Percentiles rank a stretch among this genome's conserved stretches.
Evolutionary conservation across 2,888 invertebrate species (phyloP).

Genomic region (Trisateles emortualis): DNA sequence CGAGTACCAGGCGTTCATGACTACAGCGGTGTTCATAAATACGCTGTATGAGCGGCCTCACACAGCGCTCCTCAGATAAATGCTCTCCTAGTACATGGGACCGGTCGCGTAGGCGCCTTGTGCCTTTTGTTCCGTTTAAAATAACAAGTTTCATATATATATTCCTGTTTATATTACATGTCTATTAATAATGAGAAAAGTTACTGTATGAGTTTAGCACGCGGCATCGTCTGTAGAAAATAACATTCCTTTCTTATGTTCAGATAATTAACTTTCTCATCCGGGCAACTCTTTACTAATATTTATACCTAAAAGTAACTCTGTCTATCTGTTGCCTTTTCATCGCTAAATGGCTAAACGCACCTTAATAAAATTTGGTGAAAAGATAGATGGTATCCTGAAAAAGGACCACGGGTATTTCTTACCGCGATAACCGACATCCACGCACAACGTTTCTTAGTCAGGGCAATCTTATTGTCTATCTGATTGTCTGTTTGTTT

Average conservation of each 20-base stretch:
- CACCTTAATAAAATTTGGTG: too few relatives aligned
- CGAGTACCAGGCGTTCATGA: slow-evolving; percentile 72
- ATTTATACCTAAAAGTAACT: too few relatives aligned
- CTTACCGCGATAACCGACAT: too few relatives aligned
- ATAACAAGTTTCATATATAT: slow-evolving; percentile 45
- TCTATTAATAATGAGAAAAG: slow-evolving; percentile 43
- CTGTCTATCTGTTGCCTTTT: too few relatives aligned
- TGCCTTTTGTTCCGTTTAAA: slow-evolving; percentile 55
- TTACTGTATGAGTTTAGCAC: not conserved
- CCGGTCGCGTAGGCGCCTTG: slow-evolving; percentile 71
- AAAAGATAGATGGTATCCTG: too few relatives aligned
- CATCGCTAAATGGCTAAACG: too few relatives aligned
- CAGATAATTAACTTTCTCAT: too few relatives aligned
- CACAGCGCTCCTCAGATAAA: slow-evolving; percentile 78
- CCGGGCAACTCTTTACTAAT: too few relatives aligned
- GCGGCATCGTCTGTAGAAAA: too few relatives aligned
- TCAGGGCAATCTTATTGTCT: not conserved
- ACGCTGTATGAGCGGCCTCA: slow-evolving; percentile 79
- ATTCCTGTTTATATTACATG: slow-evolving; percentile 47
- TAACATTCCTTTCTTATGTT: too few relatives aligned
- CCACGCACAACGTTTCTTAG: too few relatives aligned
- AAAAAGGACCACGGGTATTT: too few relatives aligned
- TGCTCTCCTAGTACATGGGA: slow-evolving; percentile 66
- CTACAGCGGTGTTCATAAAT: slow-evolving; percentile 77
- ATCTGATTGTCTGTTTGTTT: slow-evolving; percentile 13